Base-by-base conservation (phyloP, 2,888 invertebrate species). In the Epirrhoe tristata region DNA sequence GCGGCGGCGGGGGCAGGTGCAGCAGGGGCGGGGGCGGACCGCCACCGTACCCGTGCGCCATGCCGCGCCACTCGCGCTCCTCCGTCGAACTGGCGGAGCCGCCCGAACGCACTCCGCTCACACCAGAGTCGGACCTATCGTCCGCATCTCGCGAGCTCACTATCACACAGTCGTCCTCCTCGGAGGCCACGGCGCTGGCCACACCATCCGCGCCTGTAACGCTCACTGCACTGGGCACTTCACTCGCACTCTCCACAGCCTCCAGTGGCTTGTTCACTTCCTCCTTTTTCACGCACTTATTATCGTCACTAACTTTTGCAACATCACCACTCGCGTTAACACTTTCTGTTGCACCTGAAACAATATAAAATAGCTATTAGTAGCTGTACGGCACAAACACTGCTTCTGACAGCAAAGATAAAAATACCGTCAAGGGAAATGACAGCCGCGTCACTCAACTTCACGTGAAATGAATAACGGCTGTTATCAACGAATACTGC, bases 61-160 rank as follows among this genome's bases (percentile, higher is more conserved):
- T 95, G 86, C 96, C 96, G 87, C 96, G 94, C 87, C 96, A 96
- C 90, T 96, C 96, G 88, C 96, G 95, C 87, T 96, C 96, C 84
- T 96, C 96, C 89, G 96, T 96, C 79, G 96, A 95, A 90, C 96
- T 96, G 94, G 96, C 96, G 83, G 94, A 93, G 78, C 95, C 95
- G 81, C 95, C 95, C 82, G 96, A 96, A 80, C 96, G 94, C 83
- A 96, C 93, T 65, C 96, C 96, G 90, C 96, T 96, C 94, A 96
- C 95, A 91, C 96, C 95, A 83, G 95, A 95, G 90, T 95, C 95
- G 89, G 94, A 94, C 83, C 91, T 88, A 81, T 91, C 93, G 91
- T 93, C 94, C 90, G 93, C 94, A 93, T 93, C 92, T 84, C 89
- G 89, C 85, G 93, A 89, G 90, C 94, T 94, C 94, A 95, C 94